Base-by-base conservation (phyloP, 2,113 vertebrate species). In the Dendrocopos noguchii region DNA sequence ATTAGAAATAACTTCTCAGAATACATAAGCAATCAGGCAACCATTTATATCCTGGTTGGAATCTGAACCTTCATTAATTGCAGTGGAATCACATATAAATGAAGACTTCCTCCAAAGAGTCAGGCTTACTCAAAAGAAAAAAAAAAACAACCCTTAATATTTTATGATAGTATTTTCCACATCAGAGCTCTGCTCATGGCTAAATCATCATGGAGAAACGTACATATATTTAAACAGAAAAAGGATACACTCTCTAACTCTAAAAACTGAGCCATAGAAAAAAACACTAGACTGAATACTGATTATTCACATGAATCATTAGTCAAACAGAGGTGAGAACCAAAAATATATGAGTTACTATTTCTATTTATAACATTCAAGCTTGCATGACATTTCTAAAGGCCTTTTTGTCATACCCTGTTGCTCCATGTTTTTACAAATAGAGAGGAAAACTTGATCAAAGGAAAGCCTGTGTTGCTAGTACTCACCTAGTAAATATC, bases 21-120 rank as follows among this genome's bases (percentile, higher is more conserved):
- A 97, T 97, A 92, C 34, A 92, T 88, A 97, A 97, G 83, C 84
- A 95, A 96, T 95, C 83, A 94, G 73, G 84, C 83, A 89, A 55
- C 80, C 88, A 67, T 93, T 97, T 95, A 92, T 83, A 81, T 83
- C 81, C 61, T 95, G 55, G 34, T 64, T 91, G 91, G 34, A 75
- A 93, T 59, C 68, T 93, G 64, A 75, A 95, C 75, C 80, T 84
- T 84, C 83, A 97, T 95, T 97, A 96, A 95, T 94, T 96, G 71
- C 75, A 83, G 84, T 91, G 63, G 80, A 94, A 97, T 95, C 68
- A 93, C 47, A 66, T 19, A 91, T 36, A 94, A 95, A 95, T 84
- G 59, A 70, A 82, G 88, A 93, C 57, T 95, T 96, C 76, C 52
- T 72, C 59, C 15, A 85, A 78, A 94, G 88, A 93, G 52, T 24